Conservation (phyloP, 2,113 vertebrate species). For the Crotalus helleri region DNA sequence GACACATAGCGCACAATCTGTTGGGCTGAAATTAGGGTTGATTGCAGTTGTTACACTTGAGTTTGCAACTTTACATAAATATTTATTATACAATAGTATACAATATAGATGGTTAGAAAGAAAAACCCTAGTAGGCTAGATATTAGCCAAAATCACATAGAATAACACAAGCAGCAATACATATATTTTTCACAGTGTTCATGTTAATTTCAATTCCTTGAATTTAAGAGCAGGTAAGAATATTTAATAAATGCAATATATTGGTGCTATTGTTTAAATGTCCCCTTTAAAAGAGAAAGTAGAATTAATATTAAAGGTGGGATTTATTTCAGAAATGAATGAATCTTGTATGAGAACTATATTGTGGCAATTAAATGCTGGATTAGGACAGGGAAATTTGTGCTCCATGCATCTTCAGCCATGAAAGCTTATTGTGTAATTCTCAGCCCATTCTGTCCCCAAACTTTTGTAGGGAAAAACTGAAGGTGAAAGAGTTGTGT, state of each 20-base stretch:
- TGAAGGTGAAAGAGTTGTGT: neutral
- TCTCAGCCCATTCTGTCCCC: neutral
- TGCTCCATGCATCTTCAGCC: neutral
- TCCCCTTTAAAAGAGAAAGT: neutral
- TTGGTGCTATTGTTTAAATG: neutral
- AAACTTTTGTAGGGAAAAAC: neutral
- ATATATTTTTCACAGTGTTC: neutral
- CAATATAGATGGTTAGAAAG: neutral
- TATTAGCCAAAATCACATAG: neutral
- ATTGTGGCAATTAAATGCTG: neutral
- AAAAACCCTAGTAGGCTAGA: neutral
- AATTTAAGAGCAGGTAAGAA: neutral
- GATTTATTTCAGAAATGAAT: neutral
- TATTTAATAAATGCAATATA: neutral
- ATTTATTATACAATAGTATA: neutral
- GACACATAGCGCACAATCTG: neutral
- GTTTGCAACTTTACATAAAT: neutral
- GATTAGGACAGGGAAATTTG: neutral
- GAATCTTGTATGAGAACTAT: neutral
- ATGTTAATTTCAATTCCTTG: neutral
- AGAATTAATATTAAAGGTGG: neutral
- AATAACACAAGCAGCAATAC: neutral
- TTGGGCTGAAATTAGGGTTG: neutral
- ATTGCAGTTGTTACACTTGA: neutral
- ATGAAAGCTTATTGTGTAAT: neutral